Conservation (phyloP, 2,888 invertebrate genomes). For the Scelioninae gen. 1 region DNA sequence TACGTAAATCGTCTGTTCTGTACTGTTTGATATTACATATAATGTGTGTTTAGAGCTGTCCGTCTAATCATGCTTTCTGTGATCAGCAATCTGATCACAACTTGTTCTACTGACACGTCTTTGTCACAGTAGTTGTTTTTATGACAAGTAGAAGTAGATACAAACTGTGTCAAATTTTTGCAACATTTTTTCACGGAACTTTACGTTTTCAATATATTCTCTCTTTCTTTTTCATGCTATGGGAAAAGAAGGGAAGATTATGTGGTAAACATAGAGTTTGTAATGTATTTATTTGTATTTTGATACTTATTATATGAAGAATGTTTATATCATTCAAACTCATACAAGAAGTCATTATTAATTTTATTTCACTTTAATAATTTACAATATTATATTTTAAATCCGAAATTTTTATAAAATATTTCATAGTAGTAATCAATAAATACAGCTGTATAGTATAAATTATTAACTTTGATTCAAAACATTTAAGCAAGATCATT, state of each 20-base stretch:
- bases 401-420: no score
- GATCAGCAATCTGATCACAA: slow-evolving; percentile 11
- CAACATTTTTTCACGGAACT: slow-evolving; percentile 17
- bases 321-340: no score
- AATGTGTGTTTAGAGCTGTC: slow-evolving; percentile 43
- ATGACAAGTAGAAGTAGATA: slow-evolving; percentile 48
- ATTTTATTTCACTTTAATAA: no score
- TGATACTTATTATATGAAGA: not conserved
- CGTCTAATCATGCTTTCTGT: slow-evolving; percentile 57
- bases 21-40: slow-evolving; percentile 37
- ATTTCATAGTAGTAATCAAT: no score
- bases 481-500: no score
- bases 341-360: no score
- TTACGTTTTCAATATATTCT: slow-evolving; percentile 67
- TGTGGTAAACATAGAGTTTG: slow-evolving; percentile 66
- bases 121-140: slow-evolving; percentile 46
- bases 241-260: slow-evolving; percentile 64
- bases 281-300: slow-evolving; percentile 44
- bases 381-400: no score
- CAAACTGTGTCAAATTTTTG: slow-evolving; percentile 6
- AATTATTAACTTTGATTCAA: no score
- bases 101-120: slow-evolving; percentile 29
- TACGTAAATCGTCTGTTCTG: slow-evolving; percentile 50
- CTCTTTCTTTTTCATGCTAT: slow-evolving; percentile 53
- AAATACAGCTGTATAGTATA: no score